Evolutionary conservation across 2,797 vertebrate genomes (phyloP).

Genomic region (Accipiter minullus): DNA sequence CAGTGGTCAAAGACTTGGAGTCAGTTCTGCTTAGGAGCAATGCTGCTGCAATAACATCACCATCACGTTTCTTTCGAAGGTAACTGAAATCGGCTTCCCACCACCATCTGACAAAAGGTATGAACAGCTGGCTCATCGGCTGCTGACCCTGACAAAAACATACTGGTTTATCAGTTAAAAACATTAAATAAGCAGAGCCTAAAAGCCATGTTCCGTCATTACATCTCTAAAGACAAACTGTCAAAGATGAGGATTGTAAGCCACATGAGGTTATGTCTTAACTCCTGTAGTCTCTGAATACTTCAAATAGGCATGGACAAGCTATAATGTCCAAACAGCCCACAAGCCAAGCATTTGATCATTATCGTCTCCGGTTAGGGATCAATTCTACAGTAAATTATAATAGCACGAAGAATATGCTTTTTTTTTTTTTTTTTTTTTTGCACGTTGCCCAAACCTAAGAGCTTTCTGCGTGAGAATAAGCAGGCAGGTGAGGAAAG

Average conservation of each 20-base stretch:
- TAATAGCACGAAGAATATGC: background rate
- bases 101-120: background rate
- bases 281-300: background rate
- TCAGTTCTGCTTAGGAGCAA: background rate
- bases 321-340: background rate
- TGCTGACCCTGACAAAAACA: background rate
- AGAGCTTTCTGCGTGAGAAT: rapidly evolving
- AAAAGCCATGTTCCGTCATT: background rate
- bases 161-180: background rate
- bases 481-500: background rate
- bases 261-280: background rate
- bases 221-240: background rate
- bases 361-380: rapidly evolving
- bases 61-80: rapidly evolving
- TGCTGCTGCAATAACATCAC: background rate
- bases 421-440: background rate
- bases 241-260: background rate
- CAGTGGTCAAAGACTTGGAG: background rate
- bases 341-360: background rate
- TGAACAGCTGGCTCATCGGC: background rate
- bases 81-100: background rate
- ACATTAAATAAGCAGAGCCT: background rate
- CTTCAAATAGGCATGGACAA: background rate
- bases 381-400: background rate
- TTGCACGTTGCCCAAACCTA: background rate